phyloP scores from a whole-genome alignment of 2,888 invertebrate species.

The Cotesia congregata region DNA sequence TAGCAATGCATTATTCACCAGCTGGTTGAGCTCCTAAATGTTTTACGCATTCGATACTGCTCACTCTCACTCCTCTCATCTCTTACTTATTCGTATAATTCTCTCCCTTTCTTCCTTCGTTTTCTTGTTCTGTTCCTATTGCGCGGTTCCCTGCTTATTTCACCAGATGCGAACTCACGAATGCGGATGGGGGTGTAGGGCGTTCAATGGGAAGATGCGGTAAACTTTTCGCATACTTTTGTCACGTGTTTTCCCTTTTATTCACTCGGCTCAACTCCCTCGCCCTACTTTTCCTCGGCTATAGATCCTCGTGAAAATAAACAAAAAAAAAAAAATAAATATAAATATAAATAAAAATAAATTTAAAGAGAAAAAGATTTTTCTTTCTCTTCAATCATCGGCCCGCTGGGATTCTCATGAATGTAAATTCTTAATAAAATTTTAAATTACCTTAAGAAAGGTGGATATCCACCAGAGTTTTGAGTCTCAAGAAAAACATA shows the following conservation, averaged over 20 bases:
- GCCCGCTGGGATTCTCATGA: constrained; percentile 48
- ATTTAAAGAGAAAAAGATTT: constrained; percentile 35
- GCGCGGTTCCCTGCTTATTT: constrained; percentile 27
- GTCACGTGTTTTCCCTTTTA: constrained; percentile 44
- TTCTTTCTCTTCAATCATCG: constrained; percentile 40
- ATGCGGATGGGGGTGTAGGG: constrained; percentile 1
- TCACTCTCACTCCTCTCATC: constrained; percentile 27
- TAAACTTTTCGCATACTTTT: constrained; percentile 44
- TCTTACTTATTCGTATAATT: constrained; percentile 5
- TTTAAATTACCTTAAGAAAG: background rate
- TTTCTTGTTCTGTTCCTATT: constrained; percentile 37
- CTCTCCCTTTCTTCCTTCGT: constrained; percentile 37
- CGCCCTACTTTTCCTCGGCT: constrained; percentile 25
- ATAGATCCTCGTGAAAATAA: constrained; percentile 12
- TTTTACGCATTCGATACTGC: constrained; percentile 55
- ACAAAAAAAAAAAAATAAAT: constrained; percentile 31
- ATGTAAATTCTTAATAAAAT: constrained; percentile 58
- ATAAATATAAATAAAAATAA: constrained; percentile 16
- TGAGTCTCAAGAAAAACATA: too few relatives aligned
- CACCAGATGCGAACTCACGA: constrained; percentile 33
- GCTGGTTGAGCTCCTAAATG: constrained; percentile 60
- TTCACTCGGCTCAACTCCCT: constrained; percentile 33
- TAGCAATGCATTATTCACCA: constrained; percentile 67
- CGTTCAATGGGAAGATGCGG: constrained; percentile 23
- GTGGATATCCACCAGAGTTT: too few relatives aligned